Evolutionary conservation across 2,797 vertebrate species (phyloP).

Genomic region (Remorina albescens): DNA sequence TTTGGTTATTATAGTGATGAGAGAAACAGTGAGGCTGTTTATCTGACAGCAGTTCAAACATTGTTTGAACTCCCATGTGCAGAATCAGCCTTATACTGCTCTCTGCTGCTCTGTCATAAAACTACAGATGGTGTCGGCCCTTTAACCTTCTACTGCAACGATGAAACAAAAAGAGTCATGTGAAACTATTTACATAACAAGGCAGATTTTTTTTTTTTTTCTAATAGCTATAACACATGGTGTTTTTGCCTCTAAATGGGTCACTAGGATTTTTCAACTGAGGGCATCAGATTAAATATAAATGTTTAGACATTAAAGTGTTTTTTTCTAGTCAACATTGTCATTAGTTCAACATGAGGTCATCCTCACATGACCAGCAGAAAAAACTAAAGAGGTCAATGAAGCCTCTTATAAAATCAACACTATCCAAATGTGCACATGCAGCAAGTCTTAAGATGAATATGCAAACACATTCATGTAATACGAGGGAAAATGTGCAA

Average conservation of each 20-base stretch:
- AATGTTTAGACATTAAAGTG: background rate
- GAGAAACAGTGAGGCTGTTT: too few relatives aligned
- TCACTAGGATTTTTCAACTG: background rate
- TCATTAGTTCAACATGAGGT: background rate
- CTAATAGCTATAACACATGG: too few relatives aligned
- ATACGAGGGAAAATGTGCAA: background rate
- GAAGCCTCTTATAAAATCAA: background rate
- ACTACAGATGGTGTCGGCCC: background rate
- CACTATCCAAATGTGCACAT: background rate
- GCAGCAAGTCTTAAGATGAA: fast-evolving
- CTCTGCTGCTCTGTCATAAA: slow-evolving; percentile 7
- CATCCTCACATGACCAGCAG: background rate
- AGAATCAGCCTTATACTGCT: slow-evolving; percentile 8
- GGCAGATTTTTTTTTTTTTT: too few relatives aligned
- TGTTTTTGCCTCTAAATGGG: background rate
- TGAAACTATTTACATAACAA: too few relatives aligned
- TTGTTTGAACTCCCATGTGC: background rate
- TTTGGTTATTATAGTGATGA: too few relatives aligned
- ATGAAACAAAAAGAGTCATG: too few relatives aligned
- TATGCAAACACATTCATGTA: slow-evolving; percentile 4
- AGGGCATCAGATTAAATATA: background rate
- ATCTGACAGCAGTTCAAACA: too few relatives aligned
- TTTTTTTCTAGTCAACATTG: background rate
- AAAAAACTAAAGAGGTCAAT: background rate
- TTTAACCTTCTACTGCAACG: background rate